Evolutionary conservation across 2,797 vertebrate species (phyloP).

Genomic region (Scyliorhinus canicula): DNA sequence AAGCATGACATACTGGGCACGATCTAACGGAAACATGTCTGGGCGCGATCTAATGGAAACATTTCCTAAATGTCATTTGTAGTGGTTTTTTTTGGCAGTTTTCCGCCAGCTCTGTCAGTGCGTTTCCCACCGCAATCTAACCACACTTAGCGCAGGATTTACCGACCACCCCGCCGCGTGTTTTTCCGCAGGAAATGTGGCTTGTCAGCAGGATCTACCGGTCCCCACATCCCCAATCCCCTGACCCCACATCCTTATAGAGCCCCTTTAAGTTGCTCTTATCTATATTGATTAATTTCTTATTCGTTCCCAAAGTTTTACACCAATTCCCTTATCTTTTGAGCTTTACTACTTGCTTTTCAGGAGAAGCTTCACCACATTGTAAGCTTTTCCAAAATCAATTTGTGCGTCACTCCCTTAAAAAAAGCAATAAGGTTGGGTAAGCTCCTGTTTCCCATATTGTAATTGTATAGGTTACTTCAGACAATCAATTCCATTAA

Average conservation of each 20-base stretch:
- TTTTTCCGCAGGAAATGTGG: too few species aligned
- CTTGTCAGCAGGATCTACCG: too few species aligned
- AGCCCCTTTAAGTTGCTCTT: not conserved
- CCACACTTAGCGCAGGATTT: too few species aligned
- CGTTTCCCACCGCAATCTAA: too few species aligned
- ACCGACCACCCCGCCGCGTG: too few species aligned
- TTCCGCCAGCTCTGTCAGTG: too few species aligned
- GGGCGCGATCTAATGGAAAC: too few species aligned
- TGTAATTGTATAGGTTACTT: not conserved
- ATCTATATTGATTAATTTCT: not conserved
- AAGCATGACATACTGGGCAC: not conserved
- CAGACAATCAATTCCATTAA: not conserved
- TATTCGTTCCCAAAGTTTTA: not conserved
- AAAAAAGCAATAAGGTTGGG: not conserved
- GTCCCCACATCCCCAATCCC: too few species aligned
- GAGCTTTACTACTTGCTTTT: not conserved
- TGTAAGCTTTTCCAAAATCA: not conserved
- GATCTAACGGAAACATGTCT: too few species aligned
- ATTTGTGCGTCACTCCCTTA: not conserved
- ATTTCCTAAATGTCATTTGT: too few species aligned
- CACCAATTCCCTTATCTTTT: not conserved
- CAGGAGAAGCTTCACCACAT: not conserved
- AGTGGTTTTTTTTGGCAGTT: too few species aligned
- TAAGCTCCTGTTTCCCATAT: not conserved
- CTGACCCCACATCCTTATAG: not conserved